phyloP scores from a whole-genome alignment of 2,888 invertebrate species.

The Agonopterix subpropinquella region DNA sequence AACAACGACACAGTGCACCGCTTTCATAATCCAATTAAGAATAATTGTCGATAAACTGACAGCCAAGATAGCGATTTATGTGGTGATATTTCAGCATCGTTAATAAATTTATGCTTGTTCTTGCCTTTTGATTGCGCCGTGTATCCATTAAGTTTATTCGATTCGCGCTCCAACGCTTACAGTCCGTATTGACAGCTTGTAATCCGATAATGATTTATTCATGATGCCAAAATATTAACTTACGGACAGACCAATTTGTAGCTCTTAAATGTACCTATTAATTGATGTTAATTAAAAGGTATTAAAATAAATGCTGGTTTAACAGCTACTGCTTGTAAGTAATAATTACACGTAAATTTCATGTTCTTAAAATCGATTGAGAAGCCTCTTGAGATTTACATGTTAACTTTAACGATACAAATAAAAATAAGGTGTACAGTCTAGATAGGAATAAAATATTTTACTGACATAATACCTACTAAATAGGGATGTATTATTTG shows the following conservation, averaged over 20 bases:
- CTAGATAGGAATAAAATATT: too few relatives aligned
- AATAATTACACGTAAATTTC: too few relatives aligned
- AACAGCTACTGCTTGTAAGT: too few relatives aligned
- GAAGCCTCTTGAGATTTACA: too few relatives aligned
- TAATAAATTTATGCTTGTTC: slow-evolving; percentile 75
- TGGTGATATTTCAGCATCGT: slow-evolving; percentile 73
- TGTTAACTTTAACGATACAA: too few relatives aligned
- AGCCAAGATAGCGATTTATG: slow-evolving; percentile 70
- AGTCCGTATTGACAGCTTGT: slow-evolving; percentile 51
- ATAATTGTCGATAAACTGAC: slow-evolving; percentile 75
- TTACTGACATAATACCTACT: too few relatives aligned
- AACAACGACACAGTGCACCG: slow-evolving; percentile 40
- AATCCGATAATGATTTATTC: slow-evolving; percentile 47
- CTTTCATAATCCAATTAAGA: slow-evolving; percentile 76
- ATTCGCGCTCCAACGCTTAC: slow-evolving; percentile 41
- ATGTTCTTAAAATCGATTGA: too few relatives aligned
- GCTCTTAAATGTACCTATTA: slow-evolving; percentile 1
- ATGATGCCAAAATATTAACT: slow-evolving; percentile 27
- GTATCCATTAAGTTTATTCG: slow-evolving; percentile 63
- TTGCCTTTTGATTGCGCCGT: slow-evolving; percentile 67
- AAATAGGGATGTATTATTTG: too few relatives aligned
- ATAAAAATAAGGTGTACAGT: too few relatives aligned
- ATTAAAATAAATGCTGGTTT: background rate
- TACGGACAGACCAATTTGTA: slow-evolving; percentile 9
- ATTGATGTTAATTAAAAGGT: slow-evolving; percentile 2